A percentile compares a stretch with the other conserved stretches of the same genome.
Evolutionary conservation across 37 sponge, comb jelly and placozoan species (phyloP).

Genomic region (Chondrosia reniformis): DNA sequence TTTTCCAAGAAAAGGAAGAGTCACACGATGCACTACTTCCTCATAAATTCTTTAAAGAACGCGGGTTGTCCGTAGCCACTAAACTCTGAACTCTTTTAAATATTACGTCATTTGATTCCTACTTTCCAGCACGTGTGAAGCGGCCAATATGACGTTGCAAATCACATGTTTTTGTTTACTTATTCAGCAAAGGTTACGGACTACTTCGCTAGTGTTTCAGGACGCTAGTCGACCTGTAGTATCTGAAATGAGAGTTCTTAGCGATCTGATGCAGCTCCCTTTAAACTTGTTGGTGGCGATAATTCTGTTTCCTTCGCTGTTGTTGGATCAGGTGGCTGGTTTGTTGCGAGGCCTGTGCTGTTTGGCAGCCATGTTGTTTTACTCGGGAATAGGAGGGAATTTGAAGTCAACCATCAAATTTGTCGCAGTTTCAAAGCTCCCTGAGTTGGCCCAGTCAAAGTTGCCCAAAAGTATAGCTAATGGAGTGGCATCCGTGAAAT

Average conservation of each 20-base stretch:
- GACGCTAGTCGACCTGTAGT: no score
- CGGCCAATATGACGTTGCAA: no score
- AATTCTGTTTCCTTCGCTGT: background rate
- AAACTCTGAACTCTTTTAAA: no score
- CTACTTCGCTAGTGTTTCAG: no score
- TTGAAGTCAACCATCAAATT: constrained; percentile 8
- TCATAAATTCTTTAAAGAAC: constrained; percentile 10
- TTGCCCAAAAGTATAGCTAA: background rate
- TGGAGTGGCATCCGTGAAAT: constrained; percentile 8
- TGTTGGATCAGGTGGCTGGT: background rate
- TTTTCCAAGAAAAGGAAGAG: background rate
- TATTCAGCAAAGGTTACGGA: no score
- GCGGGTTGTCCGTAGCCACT: background rate
- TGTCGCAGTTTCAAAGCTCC: background rate
- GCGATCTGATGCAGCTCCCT: constrained; percentile 2
- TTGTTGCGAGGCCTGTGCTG: background rate
- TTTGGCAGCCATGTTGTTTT: background rate
- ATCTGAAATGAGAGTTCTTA: background rate
- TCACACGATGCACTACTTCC: background rate
- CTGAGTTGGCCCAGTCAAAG: background rate
- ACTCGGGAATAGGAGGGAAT: background rate
- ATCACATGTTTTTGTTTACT: no score
- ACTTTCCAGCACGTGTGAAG: no score
- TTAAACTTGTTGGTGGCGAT: constrained; percentile 3
- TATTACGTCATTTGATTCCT: no score